Percentiles rank a stretch among this genome's conserved stretches.
phyloP scores from a whole-genome alignment of 2,113 vertebrate genomes.

The Heptranchias perlo region DNA sequence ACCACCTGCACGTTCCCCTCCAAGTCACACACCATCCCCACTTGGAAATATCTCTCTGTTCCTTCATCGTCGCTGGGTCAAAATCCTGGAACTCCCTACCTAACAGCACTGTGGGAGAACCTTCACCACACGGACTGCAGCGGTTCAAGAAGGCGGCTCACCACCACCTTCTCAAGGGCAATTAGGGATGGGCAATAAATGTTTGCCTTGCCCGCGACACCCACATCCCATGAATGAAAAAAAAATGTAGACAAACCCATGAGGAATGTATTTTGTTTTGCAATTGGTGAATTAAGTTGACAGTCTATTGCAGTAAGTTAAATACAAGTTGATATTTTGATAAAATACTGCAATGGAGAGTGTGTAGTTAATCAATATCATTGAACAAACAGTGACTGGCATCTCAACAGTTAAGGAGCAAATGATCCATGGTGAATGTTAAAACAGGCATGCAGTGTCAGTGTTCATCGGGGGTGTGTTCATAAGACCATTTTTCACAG shows the following conservation, averaged over 20 bases:
- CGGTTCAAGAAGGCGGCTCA: too few relatives aligned
- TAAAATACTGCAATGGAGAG: neutral
- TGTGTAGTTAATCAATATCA: neutral
- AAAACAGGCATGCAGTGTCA: constrained; percentile 20
- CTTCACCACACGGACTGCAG: too few relatives aligned
- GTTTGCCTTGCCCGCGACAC: too few relatives aligned
- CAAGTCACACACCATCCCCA: too few relatives aligned
- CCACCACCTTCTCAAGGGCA: too few relatives aligned
- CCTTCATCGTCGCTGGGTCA: too few relatives aligned
- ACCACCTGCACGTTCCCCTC: too few relatives aligned
- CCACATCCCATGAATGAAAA: too few relatives aligned
- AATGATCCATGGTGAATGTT: constrained; percentile 14
- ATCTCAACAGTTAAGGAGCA: constrained; percentile 6
- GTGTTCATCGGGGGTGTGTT: neutral
- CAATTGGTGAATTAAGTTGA: neutral
- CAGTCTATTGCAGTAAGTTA: neutral
- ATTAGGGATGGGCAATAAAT: too few relatives aligned
- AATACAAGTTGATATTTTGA: neutral
- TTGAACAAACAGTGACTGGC: neutral
- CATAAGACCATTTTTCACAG: neutral
- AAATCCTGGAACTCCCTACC: too few relatives aligned
- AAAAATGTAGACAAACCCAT: neutral
- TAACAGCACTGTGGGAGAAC: too few relatives aligned
- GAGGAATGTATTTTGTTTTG: neutral
- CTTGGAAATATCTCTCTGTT: too few relatives aligned